Evolutionary conservation across 2,797 vertebrate genomes (phyloP).

Genomic region (Sibirionetta formosa): DNA sequence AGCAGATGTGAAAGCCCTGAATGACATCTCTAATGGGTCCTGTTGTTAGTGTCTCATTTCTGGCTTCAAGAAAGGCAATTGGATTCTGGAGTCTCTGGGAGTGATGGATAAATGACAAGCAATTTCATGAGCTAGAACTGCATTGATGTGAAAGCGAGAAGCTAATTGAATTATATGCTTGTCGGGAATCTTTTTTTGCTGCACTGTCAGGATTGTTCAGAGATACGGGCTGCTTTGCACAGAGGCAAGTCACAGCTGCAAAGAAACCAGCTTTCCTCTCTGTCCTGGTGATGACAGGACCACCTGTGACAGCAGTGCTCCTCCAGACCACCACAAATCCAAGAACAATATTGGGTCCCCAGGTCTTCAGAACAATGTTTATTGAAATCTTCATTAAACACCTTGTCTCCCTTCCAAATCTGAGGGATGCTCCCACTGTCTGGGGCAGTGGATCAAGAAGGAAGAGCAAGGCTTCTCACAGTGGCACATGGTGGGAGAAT

Average conservation of each 20-base stretch:
- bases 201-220: conserved; percentile 5
- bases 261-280: not conserved
- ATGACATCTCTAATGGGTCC: conserved; percentile 3
- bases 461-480: not conserved
- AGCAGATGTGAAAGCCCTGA: not conserved
- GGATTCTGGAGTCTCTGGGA: conserved; percentile 29
- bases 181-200: conserved; percentile 39
- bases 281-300: not conserved
- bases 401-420: not conserved
- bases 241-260: not conserved
- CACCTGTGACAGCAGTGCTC: not conserved
- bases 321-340: not conserved
- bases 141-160: conserved; percentile 22
- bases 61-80: conserved; percentile 18
- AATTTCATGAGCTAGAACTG: conserved; percentile 27
- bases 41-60: not conserved
- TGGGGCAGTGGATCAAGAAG: not conserved
- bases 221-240: not conserved
- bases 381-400: not conserved
- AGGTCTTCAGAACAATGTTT: not conserved
- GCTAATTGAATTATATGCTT: conserved; percentile 70
- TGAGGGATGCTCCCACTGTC: not conserved
- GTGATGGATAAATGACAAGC: conserved; percentile 53
- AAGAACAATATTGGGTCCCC: not conserved
- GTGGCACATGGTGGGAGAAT: not conserved